Base-by-base conservation (phyloP, 1,140 invertebrate genomes). In the Lucilia cuprina region DNA sequence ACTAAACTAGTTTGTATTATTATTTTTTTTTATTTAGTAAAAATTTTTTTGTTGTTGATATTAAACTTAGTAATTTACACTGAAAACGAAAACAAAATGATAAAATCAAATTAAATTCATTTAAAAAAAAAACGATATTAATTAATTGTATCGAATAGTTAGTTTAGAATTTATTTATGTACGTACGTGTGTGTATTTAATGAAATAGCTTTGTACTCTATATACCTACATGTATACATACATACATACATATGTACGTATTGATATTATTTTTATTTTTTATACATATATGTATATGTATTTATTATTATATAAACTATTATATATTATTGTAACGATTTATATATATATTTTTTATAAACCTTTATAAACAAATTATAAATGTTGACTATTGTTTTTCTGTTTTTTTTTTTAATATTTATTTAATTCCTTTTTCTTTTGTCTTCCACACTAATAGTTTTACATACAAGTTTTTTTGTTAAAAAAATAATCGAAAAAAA, bases 251-350 rank as follows among this genome's bases (percentile, higher is more conserved):
- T 30, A 30, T 30, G 21, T 70, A 70, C 65, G n/a, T 70, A 70
- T 70, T 70, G 60, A 70, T 70, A 70, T 70, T 70, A 70, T 70
- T 70, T 70, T 70, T 70, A 21, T 70, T 70, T 70, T 70, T 25
- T n/a, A n/a, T n/a, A n/a, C n/a, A n/a, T n/a, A n/a, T n/a, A n/a
- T n/a, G n/a, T 21, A 19, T 70, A 19, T 21, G 21, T 70, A 41
- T 55, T 55, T 55, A 30, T 30, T 30, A 30, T n/a, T 30, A 60
- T 60, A 70, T 70, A 70, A 10, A 70, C 19, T 70, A 30, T 3
- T 30, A 30, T 30, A 10, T 21, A 70, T 21, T 41, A 41, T 41
- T 41, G 41, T 8, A 41, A 8, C 0, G 41, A 41, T 41, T 3
- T 70, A n/a, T n/a, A n/a, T n/a, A n/a, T n/a, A n/a, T 70, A 25